Conservation (phyloP, 2,113 vertebrate genomes). For the Dromiciops gliroides region DNA sequence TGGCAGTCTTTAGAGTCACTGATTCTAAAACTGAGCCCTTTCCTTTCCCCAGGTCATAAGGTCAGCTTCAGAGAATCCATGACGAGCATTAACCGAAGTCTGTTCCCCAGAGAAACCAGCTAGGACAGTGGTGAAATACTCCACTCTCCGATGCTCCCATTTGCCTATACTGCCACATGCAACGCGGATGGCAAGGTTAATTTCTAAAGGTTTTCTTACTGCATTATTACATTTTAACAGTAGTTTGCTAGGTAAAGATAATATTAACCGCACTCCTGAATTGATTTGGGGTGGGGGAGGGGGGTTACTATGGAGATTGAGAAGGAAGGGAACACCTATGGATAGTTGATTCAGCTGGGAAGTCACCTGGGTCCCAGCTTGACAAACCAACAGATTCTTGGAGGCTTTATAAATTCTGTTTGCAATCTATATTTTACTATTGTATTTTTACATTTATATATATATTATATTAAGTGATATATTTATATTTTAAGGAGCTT, state of each 20-base stretch:
- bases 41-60: too few species aligned
- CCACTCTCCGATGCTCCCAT: not conserved
- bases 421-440: not conserved
- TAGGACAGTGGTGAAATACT: not conserved
- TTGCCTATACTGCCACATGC: not conserved
- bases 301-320: not conserved
- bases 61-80: not conserved
- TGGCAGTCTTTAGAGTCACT: not conserved
- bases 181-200: not conserved
- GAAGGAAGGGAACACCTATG: not conserved
- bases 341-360: not conserved
- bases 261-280: not conserved
- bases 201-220: not conserved
- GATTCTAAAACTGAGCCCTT: not conserved
- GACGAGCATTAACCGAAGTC: not conserved
- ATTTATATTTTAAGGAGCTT: not conserved
- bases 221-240: not conserved
- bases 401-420: not conserved
- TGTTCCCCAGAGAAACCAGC: not conserved
- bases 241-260: not conserved
- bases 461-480: too few species aligned
- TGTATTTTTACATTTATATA: too few species aligned
- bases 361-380: not conserved
- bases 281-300: too few species aligned
- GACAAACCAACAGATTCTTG: not conserved